Base-by-base conservation (phyloP, 2,797 vertebrate species). In the Cyclopterus lumpus region DNA sequence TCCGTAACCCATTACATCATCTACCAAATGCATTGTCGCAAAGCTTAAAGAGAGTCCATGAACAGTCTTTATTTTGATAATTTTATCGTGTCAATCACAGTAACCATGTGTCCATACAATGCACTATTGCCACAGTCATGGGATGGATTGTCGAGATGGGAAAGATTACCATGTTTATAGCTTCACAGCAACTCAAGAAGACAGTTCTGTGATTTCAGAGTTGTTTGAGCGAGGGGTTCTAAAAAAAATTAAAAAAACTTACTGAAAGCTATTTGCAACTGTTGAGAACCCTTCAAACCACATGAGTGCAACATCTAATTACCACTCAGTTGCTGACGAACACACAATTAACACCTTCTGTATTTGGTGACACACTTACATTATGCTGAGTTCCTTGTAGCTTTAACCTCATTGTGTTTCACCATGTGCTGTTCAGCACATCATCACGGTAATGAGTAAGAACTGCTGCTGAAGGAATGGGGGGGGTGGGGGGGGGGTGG, bases 251-350 rank as follows among this genome's bases (percentile, higher is more conserved):
- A 5, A n/a, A 51, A 8, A 20, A 12, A 2, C 32, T 8, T 6
- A 7, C 8, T 51, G 6, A 40, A 51, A 44, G 28, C 4, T 28
- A 59, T 62, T 66, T 77, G 42, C 26, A 46, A 59, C 63, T 58
- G 10, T 74, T 55, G 30, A 22, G n/a, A n/a, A 49, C 20, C 2
- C 18, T 44, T 44, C 15, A 6, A 59, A 67, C 32, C n/a, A n/a
- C 30, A 36, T 51, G 16, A 1, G 28, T 28, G 16, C n/a, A n/a
- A n/a, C n/a, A n/a, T n/a, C n/a, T n/a, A 48, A 59, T 62, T 49
- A 79, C 42, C 42, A 16, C 42, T 44, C 28, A 22, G 28, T 67
- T 67, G 61, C 61, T 36, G 55, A 70, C 54, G 34, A 63, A 18
- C 4, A 24, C 36, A 58, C 28, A 54, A 63, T 67, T 30, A 53